Evolutionary conservation across 2,888 invertebrate genomes (phyloP).

Genomic region (Cyclophora albipunctata): DNA sequence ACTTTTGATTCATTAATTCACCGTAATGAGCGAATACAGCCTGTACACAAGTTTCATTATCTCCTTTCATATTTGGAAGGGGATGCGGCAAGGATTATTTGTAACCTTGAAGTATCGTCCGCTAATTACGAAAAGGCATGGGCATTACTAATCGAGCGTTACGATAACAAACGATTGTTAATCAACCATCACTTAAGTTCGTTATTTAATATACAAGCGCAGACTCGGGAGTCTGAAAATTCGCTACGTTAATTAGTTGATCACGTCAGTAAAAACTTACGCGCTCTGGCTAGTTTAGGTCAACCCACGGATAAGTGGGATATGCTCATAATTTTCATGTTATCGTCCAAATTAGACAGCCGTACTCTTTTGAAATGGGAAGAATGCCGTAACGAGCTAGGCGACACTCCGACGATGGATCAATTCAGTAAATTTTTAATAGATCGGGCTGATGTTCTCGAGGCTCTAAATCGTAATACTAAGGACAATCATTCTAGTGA

Average conservation of each 20-base stretch:
- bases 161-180: slow-evolving; percentile 1
- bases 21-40: not conserved
- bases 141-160: slow-evolving; percentile 12
- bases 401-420: not conserved
- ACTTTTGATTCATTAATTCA: slow-evolving; percentile 15
- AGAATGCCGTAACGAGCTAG: not conserved
- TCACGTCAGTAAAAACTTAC: slow-evolving; percentile 20
- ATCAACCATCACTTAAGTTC: slow-evolving; percentile 13
- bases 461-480: not conserved
- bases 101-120: slow-evolving; percentile 11
- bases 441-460: not conserved
- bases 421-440: not conserved
- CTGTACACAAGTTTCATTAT: slow-evolving; percentile 7
- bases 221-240: slow-evolving; percentile 11
- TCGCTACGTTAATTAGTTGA: slow-evolving; percentile 18
- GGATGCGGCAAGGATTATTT: slow-evolving; percentile 14
- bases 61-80: slow-evolving; percentile 17
- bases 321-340: slow-evolving; percentile 15
- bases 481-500: not conserved
- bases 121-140: slow-evolving; percentile 15
- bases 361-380: not conserved
- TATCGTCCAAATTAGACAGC: slow-evolving; percentile 16
- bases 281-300: slow-evolving; percentile 18
- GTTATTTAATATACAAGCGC: slow-evolving; percentile 13
- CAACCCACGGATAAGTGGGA: slow-evolving; percentile 21